Evolutionary conservation across 2,888 invertebrate genomes (phyloP), one percentile per base, ranked within the genome.

Genomic region (Rhyacophila evoluta): DNA sequence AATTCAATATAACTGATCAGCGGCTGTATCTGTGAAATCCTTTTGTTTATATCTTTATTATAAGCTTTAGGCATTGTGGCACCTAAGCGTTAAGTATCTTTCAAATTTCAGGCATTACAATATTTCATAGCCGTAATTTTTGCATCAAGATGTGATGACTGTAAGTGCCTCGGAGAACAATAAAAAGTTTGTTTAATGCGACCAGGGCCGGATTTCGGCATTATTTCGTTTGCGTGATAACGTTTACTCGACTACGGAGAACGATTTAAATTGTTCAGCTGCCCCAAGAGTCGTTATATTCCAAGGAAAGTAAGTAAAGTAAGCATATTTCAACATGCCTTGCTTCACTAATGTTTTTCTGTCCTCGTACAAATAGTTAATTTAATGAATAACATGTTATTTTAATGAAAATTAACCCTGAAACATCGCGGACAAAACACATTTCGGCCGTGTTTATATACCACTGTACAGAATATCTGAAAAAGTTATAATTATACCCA

Each of bases 111-210:
- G 25, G 27, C 25, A 74, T 74, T 74, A 25, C 28, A 41, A 74
- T 36, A 55, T 74, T 72, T 15, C 2, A 11, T 4, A 12, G 29
- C 5, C 2, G 70, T 70, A 70, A 33, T 29, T 70, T 29, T 70
- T 70, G 15, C 29, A 70, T 33, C 29, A 70, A 70, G 29, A 29
- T 70, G 70, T 70, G 29, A 19, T 70, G 36, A 36, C 36, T 70
- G 70, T 70, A 70, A 70, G 70, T 72, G 74, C 74, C 27, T 74
- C 38, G 41, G 55, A 55, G 74, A 74, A 39, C 74, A 41, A 74
- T 74, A 74, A 74, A 74, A 74, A 74, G 41, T 74, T 74, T 74
- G 74, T 33, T 74, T 74, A 74, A 74, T 74, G 74, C n/a, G 15
- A 55, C 41, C 27, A 33, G 74, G 33, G 41, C 38, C 29, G 33